Conservation (phyloP, 2,113 vertebrate species). For the Pelodiscus sinensis region DNA sequence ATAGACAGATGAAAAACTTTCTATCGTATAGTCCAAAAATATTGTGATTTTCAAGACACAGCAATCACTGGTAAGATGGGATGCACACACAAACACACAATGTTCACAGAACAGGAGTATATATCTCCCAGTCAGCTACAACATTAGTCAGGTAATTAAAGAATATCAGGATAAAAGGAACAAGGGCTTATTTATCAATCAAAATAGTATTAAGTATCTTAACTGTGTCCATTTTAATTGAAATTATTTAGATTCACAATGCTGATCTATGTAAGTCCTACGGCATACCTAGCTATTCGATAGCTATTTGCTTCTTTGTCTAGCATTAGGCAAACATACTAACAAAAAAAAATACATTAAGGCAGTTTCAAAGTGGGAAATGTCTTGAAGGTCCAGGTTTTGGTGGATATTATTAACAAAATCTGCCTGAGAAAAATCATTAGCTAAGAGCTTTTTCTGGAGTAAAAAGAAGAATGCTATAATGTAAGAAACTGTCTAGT, state of each 20-base stretch:
- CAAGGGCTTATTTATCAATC: constrained; percentile 57
- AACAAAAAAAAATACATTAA: not conserved
- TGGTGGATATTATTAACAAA: constrained; percentile 24
- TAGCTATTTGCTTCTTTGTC: not conserved
- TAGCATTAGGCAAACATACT: constrained; percentile 16
- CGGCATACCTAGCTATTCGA: constrained; percentile 1
- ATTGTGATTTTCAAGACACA: not conserved
- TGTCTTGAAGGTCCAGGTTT: not conserved
- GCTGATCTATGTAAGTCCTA: not conserved
- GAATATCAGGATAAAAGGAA: constrained; percentile 28
- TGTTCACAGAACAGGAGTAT: not conserved
- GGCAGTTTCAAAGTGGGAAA: not conserved
- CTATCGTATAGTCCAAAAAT: not conserved
- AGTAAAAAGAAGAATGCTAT: constrained; percentile 3
- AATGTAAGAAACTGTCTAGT: constrained; percentile 26
- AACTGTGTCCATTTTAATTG: constrained; percentile 44
- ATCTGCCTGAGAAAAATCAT: not conserved
- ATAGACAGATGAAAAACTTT: constrained; percentile 19
- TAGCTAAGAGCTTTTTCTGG: not conserved
- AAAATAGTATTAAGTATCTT: constrained; percentile 55
- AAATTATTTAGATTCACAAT: constrained; percentile 61
- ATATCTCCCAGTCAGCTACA: not conserved
- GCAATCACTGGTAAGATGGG: not conserved
- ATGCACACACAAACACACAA: rapidly evolving
- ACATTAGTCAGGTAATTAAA: constrained; percentile 27